Base-by-base conservation (phyloP, 2,113 vertebrate genomes). In the Grammomys surdaster region DNA sequence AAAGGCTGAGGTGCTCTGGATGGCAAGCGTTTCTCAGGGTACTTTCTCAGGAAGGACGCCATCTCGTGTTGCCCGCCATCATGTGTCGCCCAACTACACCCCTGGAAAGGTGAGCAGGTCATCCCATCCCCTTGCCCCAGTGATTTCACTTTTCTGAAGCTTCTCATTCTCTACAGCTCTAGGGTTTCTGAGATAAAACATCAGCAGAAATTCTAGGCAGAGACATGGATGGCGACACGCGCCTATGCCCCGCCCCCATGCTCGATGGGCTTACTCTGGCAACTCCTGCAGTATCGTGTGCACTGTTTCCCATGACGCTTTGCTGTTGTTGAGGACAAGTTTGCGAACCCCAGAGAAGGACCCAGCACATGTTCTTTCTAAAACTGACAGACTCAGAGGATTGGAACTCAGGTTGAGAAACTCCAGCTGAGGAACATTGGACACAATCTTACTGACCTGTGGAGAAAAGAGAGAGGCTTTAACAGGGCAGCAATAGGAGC, bases 391-490 rank as follows among this genome's bases (percentile, higher is more conserved):
- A 86, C 98, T 99, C 98, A 99, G 99, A 92, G 99, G 99, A 98
- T 99, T 99, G 98, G 99, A 99, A 98, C 99, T 99, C 98, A 99
- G 98, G 97, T 99, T 99, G 97, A 99, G 99, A 98, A 99, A 99
- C 98, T 99, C 99, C 98, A 99, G 98, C 96, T 99, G 99, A 65
- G 99, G 99, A 97, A 99, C 99, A 98, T 99, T 99, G 98, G 99
- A 99, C 88, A 99, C 99, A 95, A 99, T 99, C 98, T 99, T 99
- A 98, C 99, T 99, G 98, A 99, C 99, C 99, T 99, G 96, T 82
- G 76, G 73, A 88, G 54, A 85, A 89, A 98, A 94, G 92, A 92
- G 98, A 94, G 93, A 97, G 76, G 97, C 70, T 75, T 0, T 0
- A 88, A 97, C 98, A 96, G 98, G 98, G 97, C 54, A 96, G 97